phyloP scores from a whole-genome alignment of 2,888 invertebrate genomes.

The Orgyia antiqua region DNA sequence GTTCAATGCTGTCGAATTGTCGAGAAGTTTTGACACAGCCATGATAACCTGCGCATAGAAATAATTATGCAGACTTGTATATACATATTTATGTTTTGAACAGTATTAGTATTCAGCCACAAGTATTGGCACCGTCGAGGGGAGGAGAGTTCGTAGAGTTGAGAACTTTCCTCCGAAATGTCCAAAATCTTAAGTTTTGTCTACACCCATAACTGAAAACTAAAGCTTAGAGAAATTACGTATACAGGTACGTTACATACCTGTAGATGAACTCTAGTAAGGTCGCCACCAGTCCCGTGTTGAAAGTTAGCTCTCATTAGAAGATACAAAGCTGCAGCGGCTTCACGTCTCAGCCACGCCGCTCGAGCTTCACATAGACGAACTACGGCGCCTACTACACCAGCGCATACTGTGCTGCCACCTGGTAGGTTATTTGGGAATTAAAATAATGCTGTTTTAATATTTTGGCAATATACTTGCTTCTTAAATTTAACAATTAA shows the following conservation, averaged over 20 bases:
- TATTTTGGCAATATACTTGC: too few relatives aligned
- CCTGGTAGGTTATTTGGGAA: slow-evolving; percentile 55
- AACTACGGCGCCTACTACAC: slow-evolving; percentile 87
- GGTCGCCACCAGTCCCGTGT: slow-evolving; percentile 87
- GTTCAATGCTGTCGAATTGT: slow-evolving; percentile 92
- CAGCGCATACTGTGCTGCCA: slow-evolving; percentile 87
- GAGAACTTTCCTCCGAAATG: too few relatives aligned
- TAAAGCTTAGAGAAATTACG: too few relatives aligned
- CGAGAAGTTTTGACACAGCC: slow-evolving; percentile 95
- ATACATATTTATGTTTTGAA: too few relatives aligned
- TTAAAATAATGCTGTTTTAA: neutral
- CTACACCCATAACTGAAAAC: too few relatives aligned
- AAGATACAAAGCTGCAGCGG: slow-evolving; percentile 93
- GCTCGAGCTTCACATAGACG: slow-evolving; percentile 92
- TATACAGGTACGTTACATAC: too few relatives aligned
- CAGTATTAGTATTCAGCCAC: too few relatives aligned
- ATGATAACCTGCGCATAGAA: slow-evolving; percentile 86
- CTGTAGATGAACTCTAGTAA: slow-evolving; percentile 94
- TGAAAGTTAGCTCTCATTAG: slow-evolving; percentile 97
- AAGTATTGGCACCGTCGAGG: too few relatives aligned
- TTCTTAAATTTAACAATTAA: too few relatives aligned
- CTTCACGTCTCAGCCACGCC: slow-evolving; percentile 90
- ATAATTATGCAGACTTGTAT: too few relatives aligned
- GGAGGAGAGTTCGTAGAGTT: too few relatives aligned
- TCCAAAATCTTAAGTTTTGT: too few relatives aligned